phyloP scores from a whole-genome alignment of 2,113 vertebrate genomes.

The Hoplias malabaricus region DNA sequence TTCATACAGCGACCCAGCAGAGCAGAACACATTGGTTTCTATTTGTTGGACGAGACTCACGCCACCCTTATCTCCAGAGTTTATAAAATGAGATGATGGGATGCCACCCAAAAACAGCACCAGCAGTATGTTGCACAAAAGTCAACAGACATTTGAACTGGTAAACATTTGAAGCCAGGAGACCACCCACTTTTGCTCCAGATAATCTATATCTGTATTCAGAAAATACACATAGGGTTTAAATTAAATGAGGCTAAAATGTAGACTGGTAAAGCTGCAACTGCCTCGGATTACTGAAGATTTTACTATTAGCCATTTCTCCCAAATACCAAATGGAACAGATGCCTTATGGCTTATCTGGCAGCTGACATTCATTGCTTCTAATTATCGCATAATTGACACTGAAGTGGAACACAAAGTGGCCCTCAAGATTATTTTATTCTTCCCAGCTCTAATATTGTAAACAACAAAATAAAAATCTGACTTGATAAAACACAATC shows the following conservation, averaged over 20 bases:
- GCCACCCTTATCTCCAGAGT: slow-evolving; percentile 2
- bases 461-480: too few species aligned
- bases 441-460: too few species aligned
- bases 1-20: not conserved
- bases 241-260: not conserved
- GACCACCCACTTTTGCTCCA: not conserved
- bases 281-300: too few species aligned
- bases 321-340: too few species aligned
- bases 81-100: not conserved
- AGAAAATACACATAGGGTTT: not conserved
- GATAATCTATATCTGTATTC: not conserved
- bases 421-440: too few species aligned
- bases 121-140: slow-evolving; percentile 50
- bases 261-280: too few species aligned
- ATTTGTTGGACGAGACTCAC: not conserved
- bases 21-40: not conserved
- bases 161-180: slow-evolving; percentile 47
- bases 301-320: too few species aligned
- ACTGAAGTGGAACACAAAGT: too few species aligned
- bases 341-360: too few species aligned
- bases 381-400: too few species aligned
- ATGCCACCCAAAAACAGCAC: not conserved
- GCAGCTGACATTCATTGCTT: too few species aligned
- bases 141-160: slow-evolving; percentile 59
- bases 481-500: too few species aligned